Conservation (phyloP, 2,797 vertebrate genomes). For the Streptopelia turtur region DNA sequence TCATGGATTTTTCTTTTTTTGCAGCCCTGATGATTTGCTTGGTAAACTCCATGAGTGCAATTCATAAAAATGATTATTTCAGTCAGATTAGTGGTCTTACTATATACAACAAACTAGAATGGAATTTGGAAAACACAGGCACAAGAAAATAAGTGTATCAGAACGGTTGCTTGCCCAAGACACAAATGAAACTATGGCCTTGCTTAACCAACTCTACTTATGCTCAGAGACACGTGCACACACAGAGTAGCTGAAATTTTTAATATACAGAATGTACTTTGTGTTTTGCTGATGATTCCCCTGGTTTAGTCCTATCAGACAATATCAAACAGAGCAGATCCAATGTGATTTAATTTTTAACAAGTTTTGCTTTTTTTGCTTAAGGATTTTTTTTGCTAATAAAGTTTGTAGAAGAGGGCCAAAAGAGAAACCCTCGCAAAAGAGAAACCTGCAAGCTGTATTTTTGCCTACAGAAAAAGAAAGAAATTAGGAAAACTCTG, state of each 20-base stretch:
- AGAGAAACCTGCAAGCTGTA: neutral
- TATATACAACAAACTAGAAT: neutral
- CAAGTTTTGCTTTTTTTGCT: neutral
- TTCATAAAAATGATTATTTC: neutral
- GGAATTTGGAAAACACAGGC: neutral
- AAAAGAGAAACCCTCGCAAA: neutral
- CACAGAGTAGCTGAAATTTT: neutral
- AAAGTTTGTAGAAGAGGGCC: neutral
- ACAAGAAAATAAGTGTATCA: neutral
- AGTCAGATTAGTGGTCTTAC: neutral
- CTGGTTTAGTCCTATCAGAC: neutral
- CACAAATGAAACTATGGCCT: neutral
- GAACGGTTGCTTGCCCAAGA: neutral
- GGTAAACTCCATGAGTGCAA: neutral
- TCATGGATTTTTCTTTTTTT: neutral
- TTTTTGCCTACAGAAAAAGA: neutral
- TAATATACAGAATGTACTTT: neutral
- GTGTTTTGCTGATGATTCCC: fast-evolving
- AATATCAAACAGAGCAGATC: neutral
- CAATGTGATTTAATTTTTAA: neutral
- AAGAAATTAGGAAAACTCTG: neutral
- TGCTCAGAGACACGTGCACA: fast-evolving
- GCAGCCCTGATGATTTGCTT: neutral
- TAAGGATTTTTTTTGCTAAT: neutral
- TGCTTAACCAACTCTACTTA: neutral